Evolutionary conservation across 2,113 vertebrate species (phyloP).

Genomic region (Anarhynchus alexandrinus): DNA sequence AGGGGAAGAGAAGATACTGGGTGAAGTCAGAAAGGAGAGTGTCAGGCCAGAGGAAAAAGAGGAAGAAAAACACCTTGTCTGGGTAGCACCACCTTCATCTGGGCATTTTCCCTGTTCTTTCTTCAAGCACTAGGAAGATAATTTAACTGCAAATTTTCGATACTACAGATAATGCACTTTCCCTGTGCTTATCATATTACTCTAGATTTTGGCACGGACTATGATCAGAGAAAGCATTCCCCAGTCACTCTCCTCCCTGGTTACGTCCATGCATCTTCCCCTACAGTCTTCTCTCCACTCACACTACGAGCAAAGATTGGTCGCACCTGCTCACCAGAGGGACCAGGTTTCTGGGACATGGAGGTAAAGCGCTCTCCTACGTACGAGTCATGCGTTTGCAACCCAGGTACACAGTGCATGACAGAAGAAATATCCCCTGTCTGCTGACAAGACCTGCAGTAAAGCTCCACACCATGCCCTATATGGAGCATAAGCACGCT

Average conservation of each 20-base stretch:
- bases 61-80: neutral
- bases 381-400: neutral
- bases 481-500: neutral
- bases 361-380: neutral
- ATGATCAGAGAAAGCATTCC: neutral
- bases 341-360: neutral
- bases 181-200: neutral
- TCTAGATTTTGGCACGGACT: neutral
- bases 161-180: neutral
- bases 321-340: neutral
- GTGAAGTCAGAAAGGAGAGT: neutral
- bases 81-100: neutral
- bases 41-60: neutral
- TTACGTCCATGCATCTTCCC: neutral
- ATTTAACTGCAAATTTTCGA: neutral
- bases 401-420: rapidly evolving
- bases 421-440: neutral
- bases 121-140: neutral
- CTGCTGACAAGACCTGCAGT: neutral
- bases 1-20: neutral
- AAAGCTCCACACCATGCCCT: neutral
- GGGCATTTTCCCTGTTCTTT: neutral
- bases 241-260: neutral
- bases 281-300: neutral
- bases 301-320: rapidly evolving